Conservation (phyloP, 2,113 vertebrate species). For the Hemiprocne comata region DNA sequence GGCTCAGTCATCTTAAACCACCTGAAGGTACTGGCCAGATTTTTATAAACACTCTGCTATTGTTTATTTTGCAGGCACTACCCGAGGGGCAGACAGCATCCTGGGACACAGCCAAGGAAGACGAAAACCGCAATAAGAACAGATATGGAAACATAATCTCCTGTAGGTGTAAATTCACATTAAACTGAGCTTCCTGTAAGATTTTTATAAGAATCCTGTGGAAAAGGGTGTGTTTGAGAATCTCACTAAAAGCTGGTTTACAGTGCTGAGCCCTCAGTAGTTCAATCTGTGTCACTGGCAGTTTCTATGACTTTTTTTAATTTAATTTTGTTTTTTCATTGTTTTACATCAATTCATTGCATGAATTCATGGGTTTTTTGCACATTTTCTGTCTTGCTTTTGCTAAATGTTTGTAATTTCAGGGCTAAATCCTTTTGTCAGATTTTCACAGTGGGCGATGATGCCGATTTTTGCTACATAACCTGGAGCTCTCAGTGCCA, state of each 20-base stretch:
- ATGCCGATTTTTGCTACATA: neutral
- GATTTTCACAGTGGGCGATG: neutral
- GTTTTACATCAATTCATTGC: neutral
- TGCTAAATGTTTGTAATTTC: neutral
- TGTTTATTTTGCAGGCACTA: slow-evolving; percentile 83
- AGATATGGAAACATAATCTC: slow-evolving; percentile 99
- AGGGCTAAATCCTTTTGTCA: neutral
- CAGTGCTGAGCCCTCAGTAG: neutral
- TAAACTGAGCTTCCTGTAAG: neutral
- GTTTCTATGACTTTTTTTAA: neutral
- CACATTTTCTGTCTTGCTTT: neutral
- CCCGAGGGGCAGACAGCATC: slow-evolving; percentile 95
- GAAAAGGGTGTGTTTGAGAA: neutral
- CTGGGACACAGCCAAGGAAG: slow-evolving; percentile 97
- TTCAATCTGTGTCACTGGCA: neutral
- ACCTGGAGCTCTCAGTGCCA: neutral
- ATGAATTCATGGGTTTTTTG: neutral
- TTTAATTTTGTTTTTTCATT: neutral
- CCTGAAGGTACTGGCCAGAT: neutral
- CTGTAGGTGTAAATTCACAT: slow-evolving; percentile 87
- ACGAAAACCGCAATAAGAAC: slow-evolving; percentile 97
- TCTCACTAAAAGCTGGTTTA: neutral
- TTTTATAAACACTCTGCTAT: neutral
- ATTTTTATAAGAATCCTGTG: neutral
- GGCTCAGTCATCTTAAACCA: neutral